These are phyloP conservation scores for Copsychus sechellarum DNA, from an alignment of 2,113 vertebrate genomes.

Conservation along the genomic window DNA sequence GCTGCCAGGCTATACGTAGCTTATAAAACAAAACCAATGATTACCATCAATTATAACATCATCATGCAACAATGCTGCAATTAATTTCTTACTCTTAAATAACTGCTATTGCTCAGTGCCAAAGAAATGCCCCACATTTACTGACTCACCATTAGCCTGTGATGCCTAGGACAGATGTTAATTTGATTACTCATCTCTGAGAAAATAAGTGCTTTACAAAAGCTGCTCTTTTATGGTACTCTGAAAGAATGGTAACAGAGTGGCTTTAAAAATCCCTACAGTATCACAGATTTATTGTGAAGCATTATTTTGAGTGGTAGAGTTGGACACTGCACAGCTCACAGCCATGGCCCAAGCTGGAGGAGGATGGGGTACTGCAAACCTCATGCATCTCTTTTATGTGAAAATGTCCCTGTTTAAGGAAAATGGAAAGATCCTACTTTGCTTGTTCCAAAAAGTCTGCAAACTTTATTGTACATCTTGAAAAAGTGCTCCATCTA, in stretches of 20 bases:
- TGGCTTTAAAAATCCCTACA: not conserved
- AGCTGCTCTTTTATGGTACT: not conserved
- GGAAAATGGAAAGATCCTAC: not conserved
- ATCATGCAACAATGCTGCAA: slow-evolving; percentile 77
- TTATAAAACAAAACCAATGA: slow-evolving; percentile 79
- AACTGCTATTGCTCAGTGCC: slow-evolving; percentile 64
- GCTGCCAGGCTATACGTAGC: slow-evolving; percentile 36
- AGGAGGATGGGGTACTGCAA: not conserved
- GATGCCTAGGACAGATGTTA: slow-evolving; percentile 65
- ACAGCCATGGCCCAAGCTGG: not conserved
- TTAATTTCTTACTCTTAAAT: slow-evolving; percentile 83
- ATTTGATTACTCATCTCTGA: slow-evolving; percentile 47
- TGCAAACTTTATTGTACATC: not conserved
- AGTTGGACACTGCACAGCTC: not conserved
- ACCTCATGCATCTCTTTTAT: not conserved
- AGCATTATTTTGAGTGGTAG: not conserved
- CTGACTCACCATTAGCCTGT: slow-evolving; percentile 76
- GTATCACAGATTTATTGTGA: not conserved
- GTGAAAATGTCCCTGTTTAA: not conserved
- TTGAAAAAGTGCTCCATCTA: not conserved
- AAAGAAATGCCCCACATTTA: slow-evolving; percentile 70
- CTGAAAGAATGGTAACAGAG: not conserved
- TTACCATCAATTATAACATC: slow-evolving; percentile 86
- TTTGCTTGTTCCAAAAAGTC: not conserved
- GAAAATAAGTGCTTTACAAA: slow-evolving; percentile 45